Evolutionary conservation across 2,888 invertebrate genomes (phyloP).

Genomic region (Amiota mariae): DNA sequence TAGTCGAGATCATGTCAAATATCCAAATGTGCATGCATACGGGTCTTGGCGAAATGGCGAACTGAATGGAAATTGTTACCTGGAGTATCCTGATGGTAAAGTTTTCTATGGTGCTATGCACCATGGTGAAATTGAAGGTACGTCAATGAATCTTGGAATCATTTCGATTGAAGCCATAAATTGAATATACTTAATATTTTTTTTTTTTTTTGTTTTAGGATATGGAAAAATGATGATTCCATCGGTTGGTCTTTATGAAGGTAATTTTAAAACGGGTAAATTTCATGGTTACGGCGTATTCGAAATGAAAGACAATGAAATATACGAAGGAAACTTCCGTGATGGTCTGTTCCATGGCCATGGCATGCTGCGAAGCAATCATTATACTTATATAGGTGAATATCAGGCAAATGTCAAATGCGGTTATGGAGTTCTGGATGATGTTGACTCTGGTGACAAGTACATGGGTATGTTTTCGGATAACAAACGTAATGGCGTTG

Average conservation of each 20-base stretch:
- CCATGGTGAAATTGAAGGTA: slow-evolving; percentile 74
- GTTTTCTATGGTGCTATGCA: slow-evolving; percentile 87
- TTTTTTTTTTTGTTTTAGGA: too few relatives aligned
- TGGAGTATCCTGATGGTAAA: slow-evolving; percentile 88
- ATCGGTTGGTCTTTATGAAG: slow-evolving; percentile 81
- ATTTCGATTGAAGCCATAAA: neutral
- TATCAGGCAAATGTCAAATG: slow-evolving; percentile 85
- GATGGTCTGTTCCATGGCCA: slow-evolving; percentile 90
- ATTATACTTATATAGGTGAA: slow-evolving; percentile 91
- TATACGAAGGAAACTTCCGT: slow-evolving; percentile 90
- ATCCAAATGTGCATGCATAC: slow-evolving; percentile 85
- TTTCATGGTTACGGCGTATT: slow-evolving; percentile 85
- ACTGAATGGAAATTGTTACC: slow-evolving; percentile 86
- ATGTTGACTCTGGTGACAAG: slow-evolving; percentile 89
- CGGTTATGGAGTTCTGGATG: slow-evolving; percentile 93
- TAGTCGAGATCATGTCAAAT: slow-evolving; percentile 79
- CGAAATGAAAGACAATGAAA: slow-evolving; percentile 83
- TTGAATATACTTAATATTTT: neutral
- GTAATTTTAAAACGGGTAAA: slow-evolving; percentile 80
- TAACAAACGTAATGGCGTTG: slow-evolving; percentile 87
- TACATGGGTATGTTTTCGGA: slow-evolving; percentile 93
- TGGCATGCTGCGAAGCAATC: slow-evolving; percentile 86
- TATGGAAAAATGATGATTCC: slow-evolving; percentile 72
- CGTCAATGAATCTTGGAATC: neutral
- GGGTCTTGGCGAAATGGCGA: slow-evolving; percentile 88